Conservation (phyloP, 2,888 invertebrate genomes). For the Agapostemon virescens region DNA sequence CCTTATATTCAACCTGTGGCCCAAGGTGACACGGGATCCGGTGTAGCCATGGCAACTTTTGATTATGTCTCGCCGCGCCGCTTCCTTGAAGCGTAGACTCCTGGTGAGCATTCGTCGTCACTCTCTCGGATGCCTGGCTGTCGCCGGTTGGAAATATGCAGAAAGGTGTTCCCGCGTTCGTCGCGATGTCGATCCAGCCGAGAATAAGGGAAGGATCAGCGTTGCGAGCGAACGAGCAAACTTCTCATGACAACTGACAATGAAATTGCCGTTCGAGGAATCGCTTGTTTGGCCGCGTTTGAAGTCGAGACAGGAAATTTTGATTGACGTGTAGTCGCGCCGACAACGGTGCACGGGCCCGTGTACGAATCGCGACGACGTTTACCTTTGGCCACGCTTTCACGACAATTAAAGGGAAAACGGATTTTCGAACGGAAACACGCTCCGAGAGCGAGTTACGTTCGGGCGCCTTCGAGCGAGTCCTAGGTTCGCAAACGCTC, state of each 20-base stretch:
- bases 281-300: constrained; percentile 19
- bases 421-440: constrained; percentile 1
- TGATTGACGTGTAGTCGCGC: constrained; percentile 2
- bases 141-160: constrained; percentile 42
- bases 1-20: constrained; percentile 55
- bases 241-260: constrained; percentile 24
- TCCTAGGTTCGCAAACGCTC: not conserved
- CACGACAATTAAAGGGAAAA: not conserved
- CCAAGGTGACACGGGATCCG: constrained; percentile 41
- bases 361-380: not conserved
- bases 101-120: constrained; percentile 49
- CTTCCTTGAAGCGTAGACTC: constrained; percentile 50
- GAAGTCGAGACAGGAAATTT: constrained; percentile 11
- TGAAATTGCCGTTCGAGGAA: constrained; percentile 34
- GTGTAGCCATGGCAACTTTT: constrained; percentile 77
- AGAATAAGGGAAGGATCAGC: constrained; percentile 22
- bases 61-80: constrained; percentile 71
- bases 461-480: not conserved
- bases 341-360: not conserved
- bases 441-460: not conserved
- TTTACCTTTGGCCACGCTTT: not conserved
- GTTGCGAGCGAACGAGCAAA: constrained; percentile 24
- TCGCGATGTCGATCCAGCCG: constrained; percentile 26
- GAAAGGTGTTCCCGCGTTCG: constrained; percentile 34
- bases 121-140: constrained; percentile 12